Evolutionary conservation across 2,113 vertebrate species (phyloP).

Genomic region (Takifugu bimaculatus): DNA sequence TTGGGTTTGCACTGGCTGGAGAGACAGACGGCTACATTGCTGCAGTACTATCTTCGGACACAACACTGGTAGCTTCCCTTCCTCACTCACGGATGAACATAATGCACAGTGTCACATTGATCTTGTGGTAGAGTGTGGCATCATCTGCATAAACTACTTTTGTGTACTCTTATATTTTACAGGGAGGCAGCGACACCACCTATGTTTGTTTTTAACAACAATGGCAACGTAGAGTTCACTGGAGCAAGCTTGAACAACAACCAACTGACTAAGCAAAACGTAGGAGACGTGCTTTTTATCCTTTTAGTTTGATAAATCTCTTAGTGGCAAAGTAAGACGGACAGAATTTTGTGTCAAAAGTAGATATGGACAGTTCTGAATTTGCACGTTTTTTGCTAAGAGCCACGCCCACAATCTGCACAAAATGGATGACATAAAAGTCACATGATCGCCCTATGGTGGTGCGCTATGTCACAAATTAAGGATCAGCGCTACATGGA

Average conservation of each 20-base stretch:
- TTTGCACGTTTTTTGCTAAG: too few relatives aligned
- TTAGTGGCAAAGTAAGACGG: too few relatives aligned
- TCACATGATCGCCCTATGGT: too few relatives aligned
- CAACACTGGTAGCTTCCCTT: rapidly evolving
- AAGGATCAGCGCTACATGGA: too few relatives aligned
- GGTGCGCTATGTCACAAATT: too few relatives aligned
- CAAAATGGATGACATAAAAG: too few relatives aligned
- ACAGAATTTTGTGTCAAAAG: too few relatives aligned
- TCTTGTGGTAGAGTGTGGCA: neutral
- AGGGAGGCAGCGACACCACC: slow-evolving; percentile 26
- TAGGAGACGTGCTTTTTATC: slow-evolving; percentile 21
- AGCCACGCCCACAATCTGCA: too few relatives aligned
- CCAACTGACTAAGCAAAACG: rapidly evolving
- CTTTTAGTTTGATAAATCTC: neutral
- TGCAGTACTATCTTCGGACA: neutral
- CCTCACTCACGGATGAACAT: neutral
- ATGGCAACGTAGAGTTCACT: neutral
- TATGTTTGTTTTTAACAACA: slow-evolving; percentile 57
- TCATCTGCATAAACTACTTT: neutral
- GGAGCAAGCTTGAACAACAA: neutral
- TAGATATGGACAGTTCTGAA: too few relatives aligned
- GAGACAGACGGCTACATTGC: too few relatives aligned
- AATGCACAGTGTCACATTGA: neutral
- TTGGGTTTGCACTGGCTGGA: neutral
- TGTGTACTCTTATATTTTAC: neutral